These are phyloP conservation scores for Falco novaeseelandiae DNA, from an alignment of 2,797 vertebrate species.

Conservation along the genomic window DNA sequence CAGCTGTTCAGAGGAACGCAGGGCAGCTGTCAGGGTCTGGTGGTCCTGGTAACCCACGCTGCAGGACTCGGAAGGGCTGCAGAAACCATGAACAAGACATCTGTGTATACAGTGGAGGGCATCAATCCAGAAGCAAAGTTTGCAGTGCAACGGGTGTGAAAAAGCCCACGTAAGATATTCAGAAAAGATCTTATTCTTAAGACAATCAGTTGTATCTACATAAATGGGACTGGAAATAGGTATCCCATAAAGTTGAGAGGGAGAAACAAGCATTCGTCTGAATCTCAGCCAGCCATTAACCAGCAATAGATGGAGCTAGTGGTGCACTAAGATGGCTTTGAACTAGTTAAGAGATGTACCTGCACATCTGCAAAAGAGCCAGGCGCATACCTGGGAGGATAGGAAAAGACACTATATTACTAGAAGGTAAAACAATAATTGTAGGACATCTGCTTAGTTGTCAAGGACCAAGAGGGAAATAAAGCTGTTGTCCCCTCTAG, in stretches of 20 bases:
- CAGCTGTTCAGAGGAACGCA: not conserved
- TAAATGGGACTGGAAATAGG: not conserved
- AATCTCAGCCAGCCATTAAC: not conserved
- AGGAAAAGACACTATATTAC: slow-evolving; percentile 56
- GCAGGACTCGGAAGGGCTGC: not conserved
- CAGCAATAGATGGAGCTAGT: slow-evolving; percentile 70
- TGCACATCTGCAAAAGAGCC: slow-evolving; percentile 68
- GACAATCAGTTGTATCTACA: rapidly evolving
- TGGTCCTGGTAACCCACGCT: not conserved
- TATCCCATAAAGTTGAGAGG: not conserved
- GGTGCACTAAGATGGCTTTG: not conserved
- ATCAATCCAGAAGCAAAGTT: not conserved
- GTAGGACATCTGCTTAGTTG: slow-evolving; percentile 83
- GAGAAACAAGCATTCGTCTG: not conserved
- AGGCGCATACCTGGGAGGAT: slow-evolving; percentile 48
- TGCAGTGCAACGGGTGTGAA: rapidly evolving
- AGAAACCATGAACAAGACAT: not conserved
- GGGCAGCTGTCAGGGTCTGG: not conserved
- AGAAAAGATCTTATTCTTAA: not conserved
- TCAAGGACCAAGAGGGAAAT: slow-evolving; percentile 85
- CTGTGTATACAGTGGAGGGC: rapidly evolving
- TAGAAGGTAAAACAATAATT: slow-evolving; percentile 82
- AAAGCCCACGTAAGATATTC: rapidly evolving
- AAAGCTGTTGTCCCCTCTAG: slow-evolving; percentile 85
- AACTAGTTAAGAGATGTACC: not conserved